phyloP scores from a whole-genome alignment of 2,113 vertebrate species.

The Ifrita kowaldi region DNA sequence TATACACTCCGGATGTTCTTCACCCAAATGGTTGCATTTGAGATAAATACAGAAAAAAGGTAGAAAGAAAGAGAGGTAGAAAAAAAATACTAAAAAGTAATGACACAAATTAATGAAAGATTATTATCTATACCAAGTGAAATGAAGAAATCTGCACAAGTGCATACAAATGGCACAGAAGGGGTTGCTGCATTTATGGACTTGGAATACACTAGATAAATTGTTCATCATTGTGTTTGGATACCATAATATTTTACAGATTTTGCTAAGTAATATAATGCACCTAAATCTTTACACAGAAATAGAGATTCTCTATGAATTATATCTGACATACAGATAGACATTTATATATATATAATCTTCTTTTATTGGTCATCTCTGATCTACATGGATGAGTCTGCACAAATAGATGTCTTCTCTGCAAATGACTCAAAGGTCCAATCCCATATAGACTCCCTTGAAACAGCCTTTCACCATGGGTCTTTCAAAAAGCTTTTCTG shows the following conservation, averaged over 20 bases:
- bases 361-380: background rate
- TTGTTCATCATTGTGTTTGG: background rate
- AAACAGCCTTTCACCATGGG: background rate
- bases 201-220: background rate
- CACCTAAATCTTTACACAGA: background rate
- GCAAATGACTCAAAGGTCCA: background rate
- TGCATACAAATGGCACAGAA: background rate
- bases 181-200: background rate
- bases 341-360: background rate
- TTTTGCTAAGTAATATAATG: background rate
- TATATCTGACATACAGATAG: background rate
- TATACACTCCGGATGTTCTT: background rate
- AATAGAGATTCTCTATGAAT: background rate
- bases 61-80: background rate
- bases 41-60: background rate
- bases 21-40: background rate
- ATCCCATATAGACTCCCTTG: background rate
- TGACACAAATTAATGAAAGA: background rate
- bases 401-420: background rate
- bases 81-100: background rate
- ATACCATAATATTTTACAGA: background rate
- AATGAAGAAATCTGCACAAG: background rate
- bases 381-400: background rate
- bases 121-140: background rate
- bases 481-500: background rate